These are phyloP conservation scores for Syngnathus rostellatus DNA, from an alignment of 2,797 vertebrate genomes.

Conservation along the genomic window DNA sequence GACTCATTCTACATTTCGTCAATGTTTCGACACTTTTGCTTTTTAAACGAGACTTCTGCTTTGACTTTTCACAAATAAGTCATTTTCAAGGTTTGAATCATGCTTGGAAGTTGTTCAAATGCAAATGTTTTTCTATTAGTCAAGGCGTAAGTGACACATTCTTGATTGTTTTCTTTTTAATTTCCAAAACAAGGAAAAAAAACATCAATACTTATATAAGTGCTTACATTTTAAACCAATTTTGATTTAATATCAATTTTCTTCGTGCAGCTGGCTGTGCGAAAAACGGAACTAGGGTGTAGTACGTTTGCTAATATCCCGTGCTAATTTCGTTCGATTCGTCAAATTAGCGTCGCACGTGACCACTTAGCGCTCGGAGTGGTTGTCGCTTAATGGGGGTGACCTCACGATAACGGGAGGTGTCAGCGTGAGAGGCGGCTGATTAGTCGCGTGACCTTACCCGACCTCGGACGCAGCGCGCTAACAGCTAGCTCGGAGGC, in stretches of 20 bases:
- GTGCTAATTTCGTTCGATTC: constrained; percentile 13
- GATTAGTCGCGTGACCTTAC: constrained; percentile 37
- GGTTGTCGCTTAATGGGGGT: constrained; percentile 26
- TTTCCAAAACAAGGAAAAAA: neutral
- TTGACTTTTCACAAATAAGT: neutral
- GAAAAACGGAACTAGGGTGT: neutral
- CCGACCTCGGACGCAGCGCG: constrained; percentile 26
- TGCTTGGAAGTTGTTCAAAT: neutral
- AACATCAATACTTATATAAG: no score
- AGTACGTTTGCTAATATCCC: neutral
- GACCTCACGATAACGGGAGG: constrained; percentile 40
- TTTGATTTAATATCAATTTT: no score
- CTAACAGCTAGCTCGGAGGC: constrained; percentile 11
- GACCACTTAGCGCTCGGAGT: constrained; percentile 34
- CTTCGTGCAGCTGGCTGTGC: neutral
- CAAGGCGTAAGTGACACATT: neutral
- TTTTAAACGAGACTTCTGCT: neutral
- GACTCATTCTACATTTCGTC: neutral
- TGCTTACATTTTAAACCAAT: no score
- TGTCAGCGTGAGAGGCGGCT: constrained; percentile 36
- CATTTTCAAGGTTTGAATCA: neutral
- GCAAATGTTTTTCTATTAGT: no score
- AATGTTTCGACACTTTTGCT: neutral
- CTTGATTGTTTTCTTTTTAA: neutral
- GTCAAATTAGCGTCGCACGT: constrained; percentile 42